These are phyloP conservation scores for Scaptomyza graminum DNA, from an alignment of 1,140 invertebrate species.

Conservation along the genomic window DNA sequence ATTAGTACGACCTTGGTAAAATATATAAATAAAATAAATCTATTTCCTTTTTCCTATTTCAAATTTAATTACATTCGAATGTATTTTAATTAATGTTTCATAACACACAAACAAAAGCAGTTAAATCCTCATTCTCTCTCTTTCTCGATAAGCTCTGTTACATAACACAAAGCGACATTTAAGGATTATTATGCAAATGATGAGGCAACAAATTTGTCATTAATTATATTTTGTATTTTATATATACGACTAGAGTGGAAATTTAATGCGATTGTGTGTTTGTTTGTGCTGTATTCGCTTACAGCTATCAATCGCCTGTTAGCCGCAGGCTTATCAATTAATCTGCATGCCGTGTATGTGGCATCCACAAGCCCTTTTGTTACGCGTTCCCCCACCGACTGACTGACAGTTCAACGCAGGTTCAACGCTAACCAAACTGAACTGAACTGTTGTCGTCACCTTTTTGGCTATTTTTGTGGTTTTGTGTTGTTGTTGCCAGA, in stretches of 20 bases:
- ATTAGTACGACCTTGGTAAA: too few relatives aligned
- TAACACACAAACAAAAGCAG: neutral
- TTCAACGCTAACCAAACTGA: too few relatives aligned
- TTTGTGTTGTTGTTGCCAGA: too few relatives aligned
- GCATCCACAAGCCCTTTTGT: conserved; percentile 5
- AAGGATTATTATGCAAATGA: conserved; percentile 37
- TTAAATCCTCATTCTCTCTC: neutral
- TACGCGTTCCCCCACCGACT: too few relatives aligned
- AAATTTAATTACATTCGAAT: conserved; percentile 46
- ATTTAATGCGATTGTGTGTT: conserved; percentile 36
- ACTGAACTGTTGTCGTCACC: conserved; percentile 1
- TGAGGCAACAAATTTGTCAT: conserved; percentile 15
- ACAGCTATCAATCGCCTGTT: conserved; percentile 18
- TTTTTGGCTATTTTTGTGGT: conserved; percentile 54
- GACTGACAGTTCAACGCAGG: conserved; percentile 3
- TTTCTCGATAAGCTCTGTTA: conserved; percentile 24
- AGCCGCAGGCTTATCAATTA: conserved; percentile 55
- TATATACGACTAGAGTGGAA: neutral
- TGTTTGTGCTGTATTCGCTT: conserved; percentile 13
- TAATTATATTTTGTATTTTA: conserved; percentile 34
- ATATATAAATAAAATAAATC: too few relatives aligned
- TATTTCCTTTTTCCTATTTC: neutral
- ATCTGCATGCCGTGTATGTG: conserved; percentile 12
- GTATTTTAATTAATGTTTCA: conserved; percentile 55
- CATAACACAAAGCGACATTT: neutral